Base-by-base conservation (phyloP, 2,113 vertebrate genomes). In the Corythoichthys intestinalis region DNA sequence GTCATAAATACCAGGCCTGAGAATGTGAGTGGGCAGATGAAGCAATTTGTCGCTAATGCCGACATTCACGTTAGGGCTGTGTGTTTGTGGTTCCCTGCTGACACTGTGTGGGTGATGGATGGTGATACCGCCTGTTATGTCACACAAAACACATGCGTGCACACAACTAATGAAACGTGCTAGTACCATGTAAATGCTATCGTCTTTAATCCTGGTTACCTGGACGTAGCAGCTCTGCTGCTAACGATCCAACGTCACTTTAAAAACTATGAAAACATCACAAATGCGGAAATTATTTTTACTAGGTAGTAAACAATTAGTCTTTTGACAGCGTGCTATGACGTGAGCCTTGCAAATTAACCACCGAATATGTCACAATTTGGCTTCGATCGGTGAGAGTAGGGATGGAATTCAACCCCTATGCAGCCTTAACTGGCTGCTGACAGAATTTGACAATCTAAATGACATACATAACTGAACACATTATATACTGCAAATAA, bases 91-190 rank as follows among this genome's bases (percentile, higher is more conserved):
- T 83, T 76, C 79, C 85, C 85, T 79, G 87, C 87, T 86, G 88
- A 85, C 82, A 83, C 72, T 83, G 83, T 83, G 85, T 90, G 85
- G 78, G 83, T 87, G 88, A 91, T 69, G 64, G 82, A 82, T 86
- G 83, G 75, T 76, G 81, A 72, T 78, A 80, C 75, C 77, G 87
- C 75, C 86, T 89, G 87, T 90, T 91, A 85, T 86, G 65, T 83
- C 71, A 84, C 79, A 85, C 71, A 73, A 46, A 73, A 82, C 74
- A 85, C 69, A 70, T 74, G 71, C 63, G 41, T 61, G 66, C 65
- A 59, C 78, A 70, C 60, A 56, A 63, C 59, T 87, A 86, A 88
- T 86, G 76, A 77, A 74, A 67, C 69, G 70, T 69, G 80, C 72
- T 76, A 84, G 80, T 57, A 39, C 64, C 60, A 62, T 83, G 80